A percentile compares a stretch with the other conserved stretches of the same genome.
Conservation (phyloP, 2,888 invertebrate species). For the Proisotoma minuta region DNA sequence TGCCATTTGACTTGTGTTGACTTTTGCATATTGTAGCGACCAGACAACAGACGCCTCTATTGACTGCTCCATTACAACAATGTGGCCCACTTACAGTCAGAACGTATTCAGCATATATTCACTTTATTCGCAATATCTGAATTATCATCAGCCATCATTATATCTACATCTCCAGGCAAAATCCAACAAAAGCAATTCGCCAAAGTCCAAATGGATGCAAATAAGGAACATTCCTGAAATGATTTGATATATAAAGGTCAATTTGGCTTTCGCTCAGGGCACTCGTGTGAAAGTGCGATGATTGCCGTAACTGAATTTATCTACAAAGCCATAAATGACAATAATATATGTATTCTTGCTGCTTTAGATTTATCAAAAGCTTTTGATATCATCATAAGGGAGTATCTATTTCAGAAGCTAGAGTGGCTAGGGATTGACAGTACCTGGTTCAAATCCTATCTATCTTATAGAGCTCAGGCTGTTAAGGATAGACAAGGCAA, state of each 20-base stretch:
- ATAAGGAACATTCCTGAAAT: no score
- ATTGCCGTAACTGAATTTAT: slow-evolving; percentile 21
- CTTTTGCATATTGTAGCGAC: no score
- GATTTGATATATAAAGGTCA: slow-evolving; percentile 16
- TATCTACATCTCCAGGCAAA: no score
- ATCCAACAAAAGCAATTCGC: no score
- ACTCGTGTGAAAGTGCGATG: slow-evolving; percentile 18
- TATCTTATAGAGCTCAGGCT: slow-evolving; percentile 13
- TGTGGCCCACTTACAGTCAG: no score
- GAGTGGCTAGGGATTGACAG: slow-evolving; percentile 21
- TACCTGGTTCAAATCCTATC: slow-evolving; percentile 14
- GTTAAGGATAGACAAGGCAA: slow-evolving; percentile 6
- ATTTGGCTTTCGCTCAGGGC: slow-evolving; percentile 21
- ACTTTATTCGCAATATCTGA: no score
- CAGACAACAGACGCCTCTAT: no score
- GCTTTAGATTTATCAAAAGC: slow-evolving; percentile 25
- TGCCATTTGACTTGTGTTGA: no score
- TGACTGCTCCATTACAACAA: no score
- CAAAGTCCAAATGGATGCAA: no score
- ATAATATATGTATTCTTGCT: slow-evolving; percentile 18
- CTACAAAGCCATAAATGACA: slow-evolving; percentile 15
- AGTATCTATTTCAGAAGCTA: slow-evolving; percentile 16
- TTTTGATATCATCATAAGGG: slow-evolving; percentile 15
- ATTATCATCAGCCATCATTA: no score
- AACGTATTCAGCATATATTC: no score